phyloP scores from a whole-genome alignment of 2,797 vertebrate species.

The Rhadinocentrus ornatus region DNA sequence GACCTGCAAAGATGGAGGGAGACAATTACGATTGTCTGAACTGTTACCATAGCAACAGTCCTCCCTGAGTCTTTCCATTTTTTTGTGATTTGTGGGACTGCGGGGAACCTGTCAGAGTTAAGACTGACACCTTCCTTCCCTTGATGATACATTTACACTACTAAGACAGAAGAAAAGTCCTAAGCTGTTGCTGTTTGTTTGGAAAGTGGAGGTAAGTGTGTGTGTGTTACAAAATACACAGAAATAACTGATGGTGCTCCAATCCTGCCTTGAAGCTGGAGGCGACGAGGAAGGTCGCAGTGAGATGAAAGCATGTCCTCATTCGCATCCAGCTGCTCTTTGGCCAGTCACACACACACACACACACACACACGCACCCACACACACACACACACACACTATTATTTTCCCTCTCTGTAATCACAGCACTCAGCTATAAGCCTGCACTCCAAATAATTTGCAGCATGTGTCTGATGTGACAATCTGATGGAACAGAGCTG shows the following conservation, averaged over 20 bases:
- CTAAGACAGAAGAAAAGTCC: conserved; percentile 15
- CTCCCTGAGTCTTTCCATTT: conserved; percentile 14
- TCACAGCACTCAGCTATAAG: conserved; percentile 28
- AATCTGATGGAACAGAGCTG: not conserved
- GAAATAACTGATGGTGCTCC: conserved; percentile 20
- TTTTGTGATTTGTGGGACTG: not conserved
- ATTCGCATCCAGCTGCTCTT: conserved; percentile 13
- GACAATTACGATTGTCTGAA: conserved; percentile 69
- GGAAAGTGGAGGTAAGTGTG: not conserved
- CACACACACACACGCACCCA: conserved; percentile 10
- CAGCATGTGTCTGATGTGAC: not conserved
- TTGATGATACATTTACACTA: conserved; percentile 20
- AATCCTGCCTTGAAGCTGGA: conserved; percentile 8
- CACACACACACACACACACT: conserved; percentile 2
- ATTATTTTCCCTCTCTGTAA: conserved; percentile 16
- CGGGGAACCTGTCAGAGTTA: conserved; percentile 29
- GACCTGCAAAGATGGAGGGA: conserved; percentile 69
- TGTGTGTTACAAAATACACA: conserved; percentile 13
- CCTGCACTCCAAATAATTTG: not conserved
- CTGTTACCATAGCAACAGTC: conserved; percentile 76
- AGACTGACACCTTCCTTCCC: conserved; percentile 26
- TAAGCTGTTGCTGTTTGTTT: conserved; percentile 29
- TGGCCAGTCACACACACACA: not conserved
- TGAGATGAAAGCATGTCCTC: conserved; percentile 43
- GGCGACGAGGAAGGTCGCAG: conserved; percentile 28